phyloP scores from a whole-genome alignment of 2,113 vertebrate genomes.

The Balaeniceps rex region DNA sequence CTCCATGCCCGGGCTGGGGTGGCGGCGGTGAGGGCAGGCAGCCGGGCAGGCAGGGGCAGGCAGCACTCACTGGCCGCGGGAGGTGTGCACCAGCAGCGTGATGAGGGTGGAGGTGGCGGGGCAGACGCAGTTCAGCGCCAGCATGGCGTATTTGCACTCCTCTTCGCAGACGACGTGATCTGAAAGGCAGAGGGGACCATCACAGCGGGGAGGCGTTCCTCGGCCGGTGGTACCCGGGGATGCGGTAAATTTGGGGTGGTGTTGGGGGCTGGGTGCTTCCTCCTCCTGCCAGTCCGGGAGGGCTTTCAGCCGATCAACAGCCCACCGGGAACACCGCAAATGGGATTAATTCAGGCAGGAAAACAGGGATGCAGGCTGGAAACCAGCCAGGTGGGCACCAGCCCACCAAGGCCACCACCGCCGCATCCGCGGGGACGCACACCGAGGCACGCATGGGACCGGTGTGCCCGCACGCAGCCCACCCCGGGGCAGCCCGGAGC shows the following conservation, averaged over 20 bases:
- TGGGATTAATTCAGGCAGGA: background rate
- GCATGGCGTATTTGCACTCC: slow-evolving; percentile 84
- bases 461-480: background rate
- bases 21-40: background rate
- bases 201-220: fast-evolving
- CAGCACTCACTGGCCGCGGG: slow-evolving; percentile 82
- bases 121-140: slow-evolving; percentile 84
- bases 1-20: background rate
- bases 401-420: background rate
- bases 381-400: background rate
- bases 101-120: slow-evolving; percentile 85
- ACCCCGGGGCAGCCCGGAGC: background rate
- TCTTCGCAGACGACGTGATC: slow-evolving; percentile 87
- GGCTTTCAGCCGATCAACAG: background rate
- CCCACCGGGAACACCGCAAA: background rate
- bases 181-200: background rate
- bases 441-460: too few relatives aligned
- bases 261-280: background rate
- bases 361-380: background rate
- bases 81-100: slow-evolving; percentile 85
- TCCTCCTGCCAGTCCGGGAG: background rate
- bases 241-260: background rate
- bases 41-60: too few relatives aligned
- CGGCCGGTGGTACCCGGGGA: fast-evolving
- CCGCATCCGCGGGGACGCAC: fast-evolving